Evolutionary conservation across 2,797 vertebrate species (phyloP), one percentile per base, ranked within the genome.

Genomic region (Molossus alvarezi): DNA sequence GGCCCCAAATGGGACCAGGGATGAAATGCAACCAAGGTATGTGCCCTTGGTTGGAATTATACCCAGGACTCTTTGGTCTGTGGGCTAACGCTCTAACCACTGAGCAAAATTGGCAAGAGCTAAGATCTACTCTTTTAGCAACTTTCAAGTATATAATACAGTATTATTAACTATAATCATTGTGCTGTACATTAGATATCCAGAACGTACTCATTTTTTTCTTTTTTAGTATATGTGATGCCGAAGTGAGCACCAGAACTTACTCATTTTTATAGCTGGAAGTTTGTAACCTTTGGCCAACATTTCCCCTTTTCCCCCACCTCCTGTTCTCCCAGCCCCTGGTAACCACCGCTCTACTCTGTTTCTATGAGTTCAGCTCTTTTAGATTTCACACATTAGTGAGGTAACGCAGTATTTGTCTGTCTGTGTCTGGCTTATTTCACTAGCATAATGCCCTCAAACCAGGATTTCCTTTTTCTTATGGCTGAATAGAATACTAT

Each of bases 351-450:
- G 51, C 37, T 58, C 18, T 65, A 45, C 33, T 64, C 67, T 55
- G 18, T 62, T 91, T 55, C 69, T 64, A 4, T 29, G 57, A 53
- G 23, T 83, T 73, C 2, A 27, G n/a, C 69, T 83, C 23, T 75
- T 55, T 62, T 18, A 65, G 58, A 75, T 75, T 57, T 18, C 18
- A 75, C 58, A 83, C 48, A 45, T 45, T 64, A 91, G 17, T 55
- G 80, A 91, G 48, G 12, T 75, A 37, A 45, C 72, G 73, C 20
- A 27, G 65, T 15, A 60, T 33, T 37, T 60, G 14, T 71, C 55
- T 90, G 81, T 80, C 76, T 90, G 48, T 79, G 20, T 58, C 37
- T 90, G 77, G 29, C 41, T 90, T 71, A 48, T 81, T 81, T 81
- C 55, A 81, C 41, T 58, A 81, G 64, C 21, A 27, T 17, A 80